Evolutionary conservation across 1,140 invertebrate genomes (phyloP), one percentile per base, ranked within the genome.

Genomic region (Littorina saxatilis): DNA sequence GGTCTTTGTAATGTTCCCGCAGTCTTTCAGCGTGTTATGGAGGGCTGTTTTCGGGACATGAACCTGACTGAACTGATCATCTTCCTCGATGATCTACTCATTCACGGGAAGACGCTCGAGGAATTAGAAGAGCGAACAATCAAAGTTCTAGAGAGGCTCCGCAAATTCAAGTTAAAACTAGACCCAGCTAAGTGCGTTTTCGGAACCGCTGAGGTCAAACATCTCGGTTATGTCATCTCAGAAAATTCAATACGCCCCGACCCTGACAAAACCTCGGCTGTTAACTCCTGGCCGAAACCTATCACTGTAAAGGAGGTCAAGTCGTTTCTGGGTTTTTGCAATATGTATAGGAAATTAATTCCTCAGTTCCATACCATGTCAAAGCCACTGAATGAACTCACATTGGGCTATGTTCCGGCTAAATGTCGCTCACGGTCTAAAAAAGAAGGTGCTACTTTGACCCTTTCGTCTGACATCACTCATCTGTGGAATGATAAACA

Each of bases 61-160:
- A 43, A 73, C 70, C 37, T 73, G 39, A 73, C 11, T 5, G 70
- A 73, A 40, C 43, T 73, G 35, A 73, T 73, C 15, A 23, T 73
- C 13, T 73, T 73, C 37, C 13, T 73, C 5, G 70, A 73, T 43
- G 66, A 70, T 3, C 20, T 70, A 17, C 23, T 70, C 9, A 70
- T 70, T 35, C 66, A 70, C 23, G 66, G 66, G 4, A 70, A 70
- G 37, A 70, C 66, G 13, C 29, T 70, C 17, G 66, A 35, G 23
- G 66, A 70, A 35, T 7, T 70, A 23, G 39, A 70, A 40, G 66
- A 70, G 29, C 29, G 66, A 23, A 70, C 66, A 70, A 3, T 70
- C 11, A 17, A 15, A 17, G 66, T 32, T 11, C 29, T 70, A 32
- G 66, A 70, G 32, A 11, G 66, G 17, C 66, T 40, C 17, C 29